A percentile compares a stretch with the other conserved stretches of the same genome.
Conservation (phyloP, 2,113 vertebrate species). For the Scolopax mira region DNA sequence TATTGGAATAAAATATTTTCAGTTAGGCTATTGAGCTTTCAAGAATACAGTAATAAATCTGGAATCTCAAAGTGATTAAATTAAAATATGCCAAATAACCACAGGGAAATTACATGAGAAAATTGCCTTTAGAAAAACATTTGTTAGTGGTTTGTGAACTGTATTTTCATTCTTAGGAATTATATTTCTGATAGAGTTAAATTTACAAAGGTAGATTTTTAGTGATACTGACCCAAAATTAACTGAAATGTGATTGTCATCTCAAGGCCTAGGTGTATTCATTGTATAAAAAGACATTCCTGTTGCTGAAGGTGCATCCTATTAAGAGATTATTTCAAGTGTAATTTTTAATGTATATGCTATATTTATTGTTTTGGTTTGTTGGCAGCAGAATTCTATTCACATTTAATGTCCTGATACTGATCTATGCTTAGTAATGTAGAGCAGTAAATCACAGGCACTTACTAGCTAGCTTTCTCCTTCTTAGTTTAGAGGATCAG, state of each 20-base stretch:
- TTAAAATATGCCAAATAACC: background rate
- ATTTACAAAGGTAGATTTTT: background rate
- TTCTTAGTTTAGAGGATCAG: background rate
- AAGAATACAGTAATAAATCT: background rate
- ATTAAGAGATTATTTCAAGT: background rate
- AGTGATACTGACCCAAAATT: background rate
- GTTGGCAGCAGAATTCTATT: background rate
- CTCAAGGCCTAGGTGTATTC: background rate
- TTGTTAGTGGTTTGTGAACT: background rate
- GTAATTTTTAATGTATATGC: background rate
- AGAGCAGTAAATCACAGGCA: background rate
- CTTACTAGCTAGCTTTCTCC: background rate
- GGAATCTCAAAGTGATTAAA: background rate
- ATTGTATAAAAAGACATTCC: background rate
- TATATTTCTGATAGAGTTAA: background rate
- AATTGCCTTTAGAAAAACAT: background rate
- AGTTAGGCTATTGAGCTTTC: background rate
- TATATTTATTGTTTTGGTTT: background rate
- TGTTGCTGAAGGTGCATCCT: background rate
- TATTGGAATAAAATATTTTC: slow-evolving; percentile 14
- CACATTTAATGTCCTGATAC: background rate
- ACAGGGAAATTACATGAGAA: background rate
- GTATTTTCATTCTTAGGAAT: background rate
- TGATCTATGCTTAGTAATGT: background rate
- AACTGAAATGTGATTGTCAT: background rate